phyloP scores from a whole-genome alignment of 2,888 invertebrate genomes.

The Polymixis lichenea region DNA sequence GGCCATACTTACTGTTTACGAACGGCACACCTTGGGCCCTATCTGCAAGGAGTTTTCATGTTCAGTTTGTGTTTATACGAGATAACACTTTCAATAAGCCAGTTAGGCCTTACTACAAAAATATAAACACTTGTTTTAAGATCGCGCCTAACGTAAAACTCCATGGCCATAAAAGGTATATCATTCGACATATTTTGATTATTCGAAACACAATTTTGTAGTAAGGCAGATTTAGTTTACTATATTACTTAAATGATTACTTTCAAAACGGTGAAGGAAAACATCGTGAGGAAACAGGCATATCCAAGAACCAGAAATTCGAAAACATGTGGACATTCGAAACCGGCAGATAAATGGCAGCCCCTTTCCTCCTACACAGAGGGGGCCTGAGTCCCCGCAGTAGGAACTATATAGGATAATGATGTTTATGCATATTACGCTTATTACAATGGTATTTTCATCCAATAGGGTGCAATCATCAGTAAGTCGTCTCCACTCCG shows the following conservation, averaged over 20 bases:
- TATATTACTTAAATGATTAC: not conserved
- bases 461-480: constrained; percentile 93
- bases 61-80: not conserved
- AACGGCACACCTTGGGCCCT: not conserved
- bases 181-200: too few species aligned
- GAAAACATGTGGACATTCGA: too few species aligned
- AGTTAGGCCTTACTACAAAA: not conserved
- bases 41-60: too few species aligned
- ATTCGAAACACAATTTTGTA: too few species aligned
- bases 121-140: not conserved
- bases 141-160: not conserved
- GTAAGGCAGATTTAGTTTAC: not conserved
- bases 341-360: not conserved
- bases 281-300: too few species aligned
- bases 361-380: not conserved
- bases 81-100: not conserved
- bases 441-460: not conserved
- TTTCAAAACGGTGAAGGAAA: not conserved
- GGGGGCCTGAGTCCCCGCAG: too few species aligned
- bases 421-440: not conserved
- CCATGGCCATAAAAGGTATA: too few species aligned
- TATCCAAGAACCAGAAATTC: not conserved
- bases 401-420: not conserved
- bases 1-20: not conserved
- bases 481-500: constrained; percentile 96